A percentile compares a stretch with the other conserved stretches of the same genome.
These are phyloP conservation scores for Listrodromus nycthemerus DNA, from an alignment of 2,888 invertebrate genomes.

Conservation along the genomic window DNA sequence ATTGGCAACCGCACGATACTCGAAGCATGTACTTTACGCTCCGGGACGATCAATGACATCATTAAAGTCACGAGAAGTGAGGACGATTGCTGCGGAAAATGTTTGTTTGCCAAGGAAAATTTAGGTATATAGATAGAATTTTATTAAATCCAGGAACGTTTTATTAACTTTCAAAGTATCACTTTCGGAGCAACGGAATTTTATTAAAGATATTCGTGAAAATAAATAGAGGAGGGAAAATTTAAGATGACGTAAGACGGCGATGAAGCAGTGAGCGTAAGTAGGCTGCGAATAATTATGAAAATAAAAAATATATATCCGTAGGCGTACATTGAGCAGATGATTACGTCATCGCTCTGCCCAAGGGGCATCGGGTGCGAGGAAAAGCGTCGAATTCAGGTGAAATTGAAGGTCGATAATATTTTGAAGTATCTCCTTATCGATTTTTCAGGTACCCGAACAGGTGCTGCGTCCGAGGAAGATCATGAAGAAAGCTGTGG, in stretches of 20 bases:
- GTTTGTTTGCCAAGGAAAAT: background rate
- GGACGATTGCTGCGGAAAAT: background rate
- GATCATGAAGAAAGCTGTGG: slow-evolving; percentile 55
- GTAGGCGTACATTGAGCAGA: too few species aligned
- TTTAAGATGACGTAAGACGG: too few species aligned
- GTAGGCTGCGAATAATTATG: too few species aligned
- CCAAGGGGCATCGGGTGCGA: background rate
- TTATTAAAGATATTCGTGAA: too few species aligned
- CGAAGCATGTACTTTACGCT: slow-evolving; percentile 10
- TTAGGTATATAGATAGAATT: background rate
- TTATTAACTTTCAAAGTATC: too few species aligned
- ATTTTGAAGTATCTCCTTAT: background rate
- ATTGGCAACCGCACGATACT: background rate
- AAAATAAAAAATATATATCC: too few species aligned
- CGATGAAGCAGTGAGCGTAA: too few species aligned
- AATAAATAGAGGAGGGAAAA: too few species aligned
- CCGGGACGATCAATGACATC: background rate
- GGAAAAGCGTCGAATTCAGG: background rate
- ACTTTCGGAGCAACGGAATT: too few species aligned
- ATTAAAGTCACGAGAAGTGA: background rate
- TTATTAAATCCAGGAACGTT: too few species aligned
- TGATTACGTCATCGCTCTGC: too few species aligned
- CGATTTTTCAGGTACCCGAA: slow-evolving; percentile 33
- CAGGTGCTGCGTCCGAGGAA: slow-evolving; percentile 54
- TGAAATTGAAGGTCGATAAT: background rate